These are phyloP conservation scores for Nephrotoma guestfalica DNA, from an alignment of 2,888 invertebrate species.

Conservation along the genomic window DNA sequence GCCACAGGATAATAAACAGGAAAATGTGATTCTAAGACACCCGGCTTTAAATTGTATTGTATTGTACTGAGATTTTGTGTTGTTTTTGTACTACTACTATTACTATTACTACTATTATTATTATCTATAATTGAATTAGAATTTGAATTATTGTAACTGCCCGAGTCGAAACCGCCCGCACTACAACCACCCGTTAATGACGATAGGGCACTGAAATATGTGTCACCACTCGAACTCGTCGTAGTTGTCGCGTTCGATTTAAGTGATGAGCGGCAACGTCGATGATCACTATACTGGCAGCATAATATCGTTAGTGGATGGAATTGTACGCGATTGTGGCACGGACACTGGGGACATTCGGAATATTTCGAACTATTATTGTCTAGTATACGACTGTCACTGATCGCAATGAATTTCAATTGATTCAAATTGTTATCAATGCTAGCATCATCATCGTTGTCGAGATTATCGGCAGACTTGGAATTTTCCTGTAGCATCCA, in stretches of 20 bases:
- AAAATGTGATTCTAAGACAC: slow-evolving; percentile 32
- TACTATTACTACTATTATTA: slow-evolving; percentile 2
- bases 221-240: slow-evolving; percentile 24
- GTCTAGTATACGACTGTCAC: slow-evolving; percentile 28
- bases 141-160: slow-evolving; percentile 11
- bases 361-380: slow-evolving; percentile 12
- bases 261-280: slow-evolving; percentile 15
- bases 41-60: slow-evolving; percentile 17
- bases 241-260: slow-evolving; percentile 10
- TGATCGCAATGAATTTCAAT: slow-evolving; percentile 21
- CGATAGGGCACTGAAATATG: slow-evolving; percentile 27
- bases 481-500: slow-evolving; percentile 22
- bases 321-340: slow-evolving; percentile 14
- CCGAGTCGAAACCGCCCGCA: slow-evolving; percentile 12
- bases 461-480: slow-evolving; percentile 41
- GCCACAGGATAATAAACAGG: slow-evolving; percentile 19
- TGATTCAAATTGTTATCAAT: slow-evolving; percentile 15
- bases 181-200: slow-evolving; percentile 8
- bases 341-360: slow-evolving; percentile 26
- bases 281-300: slow-evolving; percentile 22
- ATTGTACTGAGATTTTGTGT: neutral
- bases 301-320: slow-evolving; percentile 13
- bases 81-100: slow-evolving; percentile 6
- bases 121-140: neutral
- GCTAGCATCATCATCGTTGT: slow-evolving; percentile 29